Conservation (phyloP, 1,140 invertebrate genomes). For the Marisa cornuarietis region DNA sequence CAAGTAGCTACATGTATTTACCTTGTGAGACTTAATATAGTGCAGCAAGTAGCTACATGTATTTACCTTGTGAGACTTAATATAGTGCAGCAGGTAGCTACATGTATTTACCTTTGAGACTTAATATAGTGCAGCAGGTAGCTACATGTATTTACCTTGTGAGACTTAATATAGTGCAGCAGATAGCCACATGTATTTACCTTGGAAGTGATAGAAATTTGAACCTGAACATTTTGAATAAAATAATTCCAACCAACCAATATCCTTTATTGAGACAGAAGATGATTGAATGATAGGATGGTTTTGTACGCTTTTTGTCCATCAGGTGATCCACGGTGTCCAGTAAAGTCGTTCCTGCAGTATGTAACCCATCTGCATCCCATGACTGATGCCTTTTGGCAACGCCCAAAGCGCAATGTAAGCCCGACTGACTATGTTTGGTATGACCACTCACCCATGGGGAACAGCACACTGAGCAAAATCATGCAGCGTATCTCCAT, state of each 20-base stretch:
- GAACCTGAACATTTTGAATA: background rate
- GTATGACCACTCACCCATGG: conserved; percentile 56
- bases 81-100: too few species aligned
- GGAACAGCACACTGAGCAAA: conserved; percentile 53
- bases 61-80: background rate
- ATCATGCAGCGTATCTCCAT: conserved; percentile 54
- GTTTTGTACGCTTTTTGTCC: conserved; percentile 6
- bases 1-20: too few species aligned
- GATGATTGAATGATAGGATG: background rate
- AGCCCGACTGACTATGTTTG: conserved; percentile 53
- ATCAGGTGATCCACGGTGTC: conserved; percentile 56
- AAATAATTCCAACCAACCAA: background rate
- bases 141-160: too few species aligned
- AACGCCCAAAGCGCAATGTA: conserved; percentile 55
- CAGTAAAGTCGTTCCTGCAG: conserved; percentile 51
- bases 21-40: background rate
- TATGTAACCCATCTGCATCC: conserved; percentile 57
- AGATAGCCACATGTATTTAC: background rate
- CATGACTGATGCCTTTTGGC: conserved; percentile 60
- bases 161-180: background rate
- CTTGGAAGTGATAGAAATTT: too few species aligned
- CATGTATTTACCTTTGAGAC: background rate
- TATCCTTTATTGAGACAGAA: background rate
- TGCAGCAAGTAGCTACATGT: too few species aligned
- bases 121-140: too few species aligned